These are phyloP conservation scores for Drosophila kohkoa DNA, from an alignment of 1,140 invertebrate genomes.

Conservation along the genomic window DNA sequence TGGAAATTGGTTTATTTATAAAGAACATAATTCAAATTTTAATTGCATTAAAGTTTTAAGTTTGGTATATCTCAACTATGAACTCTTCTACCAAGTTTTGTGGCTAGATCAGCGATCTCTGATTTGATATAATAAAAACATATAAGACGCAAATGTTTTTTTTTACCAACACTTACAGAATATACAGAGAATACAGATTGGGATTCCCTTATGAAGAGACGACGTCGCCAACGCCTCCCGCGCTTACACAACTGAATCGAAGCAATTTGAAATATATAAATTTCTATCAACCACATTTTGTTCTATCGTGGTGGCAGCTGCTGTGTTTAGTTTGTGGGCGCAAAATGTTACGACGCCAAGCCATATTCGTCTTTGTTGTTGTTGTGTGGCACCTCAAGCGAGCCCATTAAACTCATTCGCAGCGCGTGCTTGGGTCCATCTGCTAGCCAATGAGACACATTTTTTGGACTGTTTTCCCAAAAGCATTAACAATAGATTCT, in stretches of 20 bases:
- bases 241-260: constrained; percentile 52
- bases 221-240: constrained; percentile 16
- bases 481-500: constrained; percentile 32
- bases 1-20: no score
- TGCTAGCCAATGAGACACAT: constrained; percentile 9
- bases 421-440: background rate
- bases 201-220: constrained; percentile 8
- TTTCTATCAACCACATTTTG: background rate
- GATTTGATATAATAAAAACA: no score
- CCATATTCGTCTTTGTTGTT: background rate
- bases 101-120: no score
- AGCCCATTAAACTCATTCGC: background rate
- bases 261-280: constrained; percentile 19
- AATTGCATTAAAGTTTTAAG: no score
- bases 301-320: constrained; percentile 2
- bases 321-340: constrained; percentile 15
- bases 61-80: no score
- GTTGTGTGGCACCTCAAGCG: background rate
- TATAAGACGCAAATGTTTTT: constrained; percentile 2
- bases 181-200: constrained; percentile 1
- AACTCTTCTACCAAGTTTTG: no score
- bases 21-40: no score
- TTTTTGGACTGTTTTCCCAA: constrained; percentile 7
- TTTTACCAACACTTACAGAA: constrained; percentile 16
- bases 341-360: constrained; percentile 15